A percentile compares a stretch with the other conserved stretches of the same genome.
Evolutionary conservation across 1,140 invertebrate species (phyloP).

Genomic region (Hypothenemus hampei): DNA sequence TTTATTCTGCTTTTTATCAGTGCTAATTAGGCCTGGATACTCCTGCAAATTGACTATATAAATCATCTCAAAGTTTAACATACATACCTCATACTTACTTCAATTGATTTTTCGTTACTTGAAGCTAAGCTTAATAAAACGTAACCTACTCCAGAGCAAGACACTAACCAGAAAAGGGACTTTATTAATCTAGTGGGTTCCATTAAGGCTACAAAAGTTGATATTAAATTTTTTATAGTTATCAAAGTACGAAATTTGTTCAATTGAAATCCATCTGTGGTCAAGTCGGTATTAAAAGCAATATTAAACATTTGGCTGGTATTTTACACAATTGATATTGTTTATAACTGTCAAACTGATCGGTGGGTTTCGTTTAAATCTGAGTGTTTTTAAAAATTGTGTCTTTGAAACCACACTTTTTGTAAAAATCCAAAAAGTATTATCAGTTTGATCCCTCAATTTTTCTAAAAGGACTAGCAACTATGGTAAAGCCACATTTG

Average conservation of each 20-base stretch:
- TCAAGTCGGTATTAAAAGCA: no score
- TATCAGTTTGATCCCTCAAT: no score
- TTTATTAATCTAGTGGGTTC: constrained; percentile 45
- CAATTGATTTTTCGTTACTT: constrained; percentile 43
- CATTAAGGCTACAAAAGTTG: constrained; percentile 40
- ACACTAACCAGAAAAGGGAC: constrained; percentile 53
- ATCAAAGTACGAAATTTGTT: constrained; percentile 2
- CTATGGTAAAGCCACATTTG: no score
- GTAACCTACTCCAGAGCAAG: constrained; percentile 53
- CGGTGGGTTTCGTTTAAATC: no score
- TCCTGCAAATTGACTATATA: constrained; percentile 29
- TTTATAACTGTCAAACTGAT: no score
- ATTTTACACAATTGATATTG: no score
- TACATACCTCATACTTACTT: not conserved
- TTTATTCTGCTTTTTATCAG: not conserved
- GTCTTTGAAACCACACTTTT: no score
- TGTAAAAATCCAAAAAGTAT: no score
- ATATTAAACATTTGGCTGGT: no score
- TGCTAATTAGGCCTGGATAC: constrained; percentile 30
- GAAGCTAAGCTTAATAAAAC: constrained; percentile 50
- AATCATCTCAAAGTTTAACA: not conserved
- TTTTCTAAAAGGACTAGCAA: no score
- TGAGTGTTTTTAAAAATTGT: no score
- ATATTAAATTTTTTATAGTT: constrained; percentile 2
- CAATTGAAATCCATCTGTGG: no score